phyloP scores from a whole-genome alignment of 2,113 vertebrate genomes.

The Ursus arctos region DNA sequence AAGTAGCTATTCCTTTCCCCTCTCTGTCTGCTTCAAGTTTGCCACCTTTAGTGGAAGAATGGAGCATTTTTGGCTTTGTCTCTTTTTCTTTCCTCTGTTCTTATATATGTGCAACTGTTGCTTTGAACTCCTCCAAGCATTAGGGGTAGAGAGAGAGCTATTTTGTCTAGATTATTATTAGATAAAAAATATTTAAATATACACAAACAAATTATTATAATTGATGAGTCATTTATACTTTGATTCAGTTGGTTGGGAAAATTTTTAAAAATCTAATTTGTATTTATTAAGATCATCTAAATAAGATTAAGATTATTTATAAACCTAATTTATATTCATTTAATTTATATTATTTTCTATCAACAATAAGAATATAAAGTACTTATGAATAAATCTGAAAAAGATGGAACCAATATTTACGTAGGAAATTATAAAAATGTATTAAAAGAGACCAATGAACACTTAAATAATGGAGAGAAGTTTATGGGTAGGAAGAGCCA shows the following conservation, averaged over 20 bases:
- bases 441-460: not conserved
- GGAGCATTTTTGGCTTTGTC: not conserved
- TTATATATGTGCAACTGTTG: not conserved
- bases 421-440: not conserved
- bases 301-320: not conserved
- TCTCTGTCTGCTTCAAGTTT: not conserved
- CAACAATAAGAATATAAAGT: not conserved
- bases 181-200: not conserved
- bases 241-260: not conserved
- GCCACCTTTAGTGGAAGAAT: not conserved
- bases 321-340: not conserved
- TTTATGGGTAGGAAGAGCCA: not conserved
- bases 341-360: not conserved
- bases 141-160: not conserved
- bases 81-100: not conserved
- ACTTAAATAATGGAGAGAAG: not conserved
- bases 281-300: not conserved
- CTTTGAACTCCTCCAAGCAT: not conserved
- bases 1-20: not conserved
- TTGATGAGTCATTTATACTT: conserved; percentile 1
- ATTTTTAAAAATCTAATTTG: not conserved
- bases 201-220: not conserved
- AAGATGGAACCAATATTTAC: not conserved
- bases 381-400: not conserved
- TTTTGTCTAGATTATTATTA: not conserved